A percentile compares a stretch with the other conserved stretches of the same genome.
These are phyloP conservation scores for Piprites chloris DNA, from an alignment of 2,113 vertebrate species.

Conservation along the genomic window DNA sequence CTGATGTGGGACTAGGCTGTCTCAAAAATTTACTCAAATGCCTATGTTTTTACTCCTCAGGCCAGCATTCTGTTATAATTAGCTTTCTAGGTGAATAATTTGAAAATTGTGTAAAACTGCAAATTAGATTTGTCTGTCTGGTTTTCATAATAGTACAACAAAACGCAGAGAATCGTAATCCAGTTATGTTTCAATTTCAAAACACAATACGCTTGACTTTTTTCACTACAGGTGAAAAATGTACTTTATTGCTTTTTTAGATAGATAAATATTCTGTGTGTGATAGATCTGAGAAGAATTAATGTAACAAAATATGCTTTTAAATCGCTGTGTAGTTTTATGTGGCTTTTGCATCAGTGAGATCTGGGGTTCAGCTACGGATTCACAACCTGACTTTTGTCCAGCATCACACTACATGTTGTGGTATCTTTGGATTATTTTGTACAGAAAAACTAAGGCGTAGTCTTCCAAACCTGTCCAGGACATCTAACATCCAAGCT, in stretches of 20 bases:
- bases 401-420: background rate
- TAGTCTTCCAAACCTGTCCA: conserved; percentile 97
- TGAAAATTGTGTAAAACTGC: background rate
- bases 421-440: conserved; percentile 8
- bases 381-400: background rate
- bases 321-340: background rate
- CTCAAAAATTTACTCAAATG: background rate
- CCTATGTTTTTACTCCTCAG: background rate
- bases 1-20: background rate
- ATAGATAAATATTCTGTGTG: background rate
- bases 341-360: background rate
- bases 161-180: background rate
- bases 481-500: conserved; percentile 79
- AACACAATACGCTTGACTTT: background rate
- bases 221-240: background rate
- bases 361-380: background rate
- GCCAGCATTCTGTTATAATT: background rate
- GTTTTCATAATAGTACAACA: background rate
- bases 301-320: background rate
- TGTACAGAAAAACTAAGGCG: conserved; percentile 90
- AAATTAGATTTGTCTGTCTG: background rate
- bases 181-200: background rate
- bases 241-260: background rate
- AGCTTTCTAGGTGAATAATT: background rate
- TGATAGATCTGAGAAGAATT: background rate